Evolutionary conservation across 2,113 vertebrate species (phyloP).

Genomic region (Anolis carolinensis): DNA sequence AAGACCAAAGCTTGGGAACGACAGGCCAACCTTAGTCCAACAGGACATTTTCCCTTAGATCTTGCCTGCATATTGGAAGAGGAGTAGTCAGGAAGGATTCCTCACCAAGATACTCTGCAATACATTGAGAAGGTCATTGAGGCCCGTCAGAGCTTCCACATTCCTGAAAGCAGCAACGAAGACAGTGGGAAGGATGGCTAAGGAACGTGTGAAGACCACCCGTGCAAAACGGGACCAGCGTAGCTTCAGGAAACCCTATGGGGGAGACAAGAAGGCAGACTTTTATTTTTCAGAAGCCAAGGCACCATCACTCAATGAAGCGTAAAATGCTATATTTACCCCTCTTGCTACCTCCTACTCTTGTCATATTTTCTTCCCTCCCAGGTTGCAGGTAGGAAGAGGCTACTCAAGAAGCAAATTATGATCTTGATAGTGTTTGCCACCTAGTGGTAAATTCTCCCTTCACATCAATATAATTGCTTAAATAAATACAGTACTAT

Average conservation of each 20-base stretch:
- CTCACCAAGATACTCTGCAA: slow-evolving; percentile 83
- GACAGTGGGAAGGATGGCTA: slow-evolving; percentile 79
- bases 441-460: neutral
- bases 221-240: slow-evolving; percentile 79
- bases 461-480: too few species aligned
- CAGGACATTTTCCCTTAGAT: too few species aligned
- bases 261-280: neutral
- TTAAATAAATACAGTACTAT: too few species aligned
- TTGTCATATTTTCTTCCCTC: too few species aligned
- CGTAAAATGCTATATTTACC: neutral
- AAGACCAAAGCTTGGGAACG: too few species aligned
- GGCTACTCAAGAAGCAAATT: too few species aligned
- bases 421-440: neutral
- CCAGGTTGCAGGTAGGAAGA: too few species aligned
- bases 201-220: slow-evolving; percentile 79
- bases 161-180: slow-evolving; percentile 77
- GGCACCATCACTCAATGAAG: neutral
- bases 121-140: slow-evolving; percentile 83
- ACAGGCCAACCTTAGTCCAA: too few species aligned
- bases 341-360: too few species aligned
- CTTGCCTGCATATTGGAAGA: neutral
- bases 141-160: slow-evolving; percentile 69
- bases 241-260: slow-evolving; percentile 80
- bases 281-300: neutral
- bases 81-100: fast-evolving